Conservation (phyloP, 2,888 invertebrate species). For the Cancer borealis region DNA sequence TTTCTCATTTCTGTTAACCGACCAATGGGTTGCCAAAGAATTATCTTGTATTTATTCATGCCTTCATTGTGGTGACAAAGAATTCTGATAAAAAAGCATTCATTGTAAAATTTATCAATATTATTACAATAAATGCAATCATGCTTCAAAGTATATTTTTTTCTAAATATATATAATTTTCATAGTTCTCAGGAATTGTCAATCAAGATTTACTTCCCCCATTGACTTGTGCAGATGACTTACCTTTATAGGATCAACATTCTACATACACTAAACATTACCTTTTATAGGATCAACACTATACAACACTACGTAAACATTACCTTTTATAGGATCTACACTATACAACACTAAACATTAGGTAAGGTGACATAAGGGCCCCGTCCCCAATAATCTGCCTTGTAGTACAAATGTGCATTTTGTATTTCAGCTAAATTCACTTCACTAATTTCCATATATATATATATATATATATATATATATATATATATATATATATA, state of each 20-base stretch:
- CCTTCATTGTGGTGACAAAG: conserved; percentile 63
- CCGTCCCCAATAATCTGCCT: conserved; percentile 72
- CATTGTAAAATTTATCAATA: no score
- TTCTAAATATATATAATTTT: conserved; percentile 63
- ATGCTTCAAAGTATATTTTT: conserved; percentile 71
- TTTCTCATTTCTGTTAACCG: no score
- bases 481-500: no score
- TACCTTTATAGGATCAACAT: no score
- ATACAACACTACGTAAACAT: no score
- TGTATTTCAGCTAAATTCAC: conserved; percentile 72
- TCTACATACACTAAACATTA: no score
- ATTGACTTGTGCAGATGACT: conserved; percentile 49
- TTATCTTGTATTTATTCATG: neutral
- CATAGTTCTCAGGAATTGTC: conserved; percentile 67
- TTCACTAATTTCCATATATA: conserved; percentile 69
- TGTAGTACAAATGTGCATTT: conserved; percentile 76
- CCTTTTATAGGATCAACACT: no score
- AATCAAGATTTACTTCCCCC: conserved; percentile 51
- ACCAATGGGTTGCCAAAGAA: no score
- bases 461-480: conserved; percentile 60
- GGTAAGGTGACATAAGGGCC: no score
- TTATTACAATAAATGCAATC: conserved; percentile 60
- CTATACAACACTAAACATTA: no score
- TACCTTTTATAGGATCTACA: no score
- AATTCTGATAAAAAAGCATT: conserved; percentile 68